phyloP scores from a whole-genome alignment of 2,888 invertebrate genomes.

The Eupeodes luniger region DNA sequence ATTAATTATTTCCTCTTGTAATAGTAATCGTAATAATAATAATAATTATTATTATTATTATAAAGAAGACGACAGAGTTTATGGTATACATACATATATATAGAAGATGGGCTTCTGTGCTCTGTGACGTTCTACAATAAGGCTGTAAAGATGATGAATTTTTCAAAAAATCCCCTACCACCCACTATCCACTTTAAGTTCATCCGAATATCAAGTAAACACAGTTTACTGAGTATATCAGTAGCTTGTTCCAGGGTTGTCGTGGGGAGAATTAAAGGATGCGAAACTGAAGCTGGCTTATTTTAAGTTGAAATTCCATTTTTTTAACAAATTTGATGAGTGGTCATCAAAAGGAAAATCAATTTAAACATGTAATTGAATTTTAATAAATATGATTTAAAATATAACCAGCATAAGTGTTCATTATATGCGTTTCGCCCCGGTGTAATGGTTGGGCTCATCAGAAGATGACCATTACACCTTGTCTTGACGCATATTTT shows the following conservation, averaged over 20 bases:
- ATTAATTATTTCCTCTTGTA: slow-evolving; percentile 76
- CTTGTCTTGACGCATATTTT: too few relatives aligned
- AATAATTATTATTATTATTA: slow-evolving; percentile 63
- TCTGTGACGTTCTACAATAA: slow-evolving; percentile 38
- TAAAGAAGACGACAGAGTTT: slow-evolving; percentile 53
- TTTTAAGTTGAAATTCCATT: too few relatives aligned
- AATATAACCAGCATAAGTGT: too few relatives aligned
- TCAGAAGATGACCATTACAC: too few relatives aligned
- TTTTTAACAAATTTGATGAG: too few relatives aligned
- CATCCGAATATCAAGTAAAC: background rate
- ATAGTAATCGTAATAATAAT: slow-evolving; percentile 75
- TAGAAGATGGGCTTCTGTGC: background rate
- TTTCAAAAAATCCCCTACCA: slow-evolving; percentile 6
- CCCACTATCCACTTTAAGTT: background rate
- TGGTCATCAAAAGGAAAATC: too few relatives aligned
- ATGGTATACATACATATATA: background rate
- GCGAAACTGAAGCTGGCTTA: too few relatives aligned
- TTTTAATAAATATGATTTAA: too few relatives aligned
- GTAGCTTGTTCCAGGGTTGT: slow-evolving; percentile 6
- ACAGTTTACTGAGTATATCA: slow-evolving; percentile 1
- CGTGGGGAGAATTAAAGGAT: background rate
- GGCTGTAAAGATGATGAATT: slow-evolving; percentile 71
- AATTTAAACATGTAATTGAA: too few relatives aligned
- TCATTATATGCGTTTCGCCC: too few relatives aligned
- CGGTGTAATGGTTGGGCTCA: too few relatives aligned